Evolutionary conservation across 92 coral and sea anemone genomes (phyloP), one percentile per base, ranked within the genome.

Genomic region (Phenganax marumi): DNA sequence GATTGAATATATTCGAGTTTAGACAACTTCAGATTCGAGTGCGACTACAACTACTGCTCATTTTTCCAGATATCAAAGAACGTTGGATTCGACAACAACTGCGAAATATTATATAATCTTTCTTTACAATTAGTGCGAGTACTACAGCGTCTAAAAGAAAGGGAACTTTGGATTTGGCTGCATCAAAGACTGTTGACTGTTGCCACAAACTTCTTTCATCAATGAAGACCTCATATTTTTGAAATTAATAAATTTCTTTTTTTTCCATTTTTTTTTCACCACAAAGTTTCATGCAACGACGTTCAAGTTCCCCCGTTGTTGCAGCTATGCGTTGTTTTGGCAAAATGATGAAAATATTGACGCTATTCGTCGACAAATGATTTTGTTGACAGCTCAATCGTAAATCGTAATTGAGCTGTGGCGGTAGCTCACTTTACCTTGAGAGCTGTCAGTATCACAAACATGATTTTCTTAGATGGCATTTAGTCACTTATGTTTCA

Each of bases 381-480:
- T 66, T 33, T 66, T 49, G 72, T 47, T 66, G 72, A 66, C 50
- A 66, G 72, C 49, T 66, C 49, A 66, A 23, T 62, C 24, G 33
- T 62, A 7, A 62, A 62, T 62, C 33, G 43, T 3, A 66, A 66
- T 33, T 23, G 50, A 39, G 49, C 10, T 17, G 72, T 66, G 72
- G 24, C 72, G 72, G 43, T 66, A 66, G 50, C 17, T 12, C 72
- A 66, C 72, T 66, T 23, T 33, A 66, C 17, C 25, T 26, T 10
- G 33, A 19, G 43, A n/a, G 68, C 25, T 62, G 68, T 62, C 10
- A 5, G 10, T 62, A n/a, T 23, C 3, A 23, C 18, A n/a, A 19
- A 62, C 22, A 25, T 8, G 68, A 39, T 11, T 33, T 66, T 33
- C 18, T 66, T 19, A 12, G 50, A 33, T 25, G 43, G 14, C 72